Conservation (phyloP, 2,888 invertebrate species). For the Prostheceraeus crozeri region DNA sequence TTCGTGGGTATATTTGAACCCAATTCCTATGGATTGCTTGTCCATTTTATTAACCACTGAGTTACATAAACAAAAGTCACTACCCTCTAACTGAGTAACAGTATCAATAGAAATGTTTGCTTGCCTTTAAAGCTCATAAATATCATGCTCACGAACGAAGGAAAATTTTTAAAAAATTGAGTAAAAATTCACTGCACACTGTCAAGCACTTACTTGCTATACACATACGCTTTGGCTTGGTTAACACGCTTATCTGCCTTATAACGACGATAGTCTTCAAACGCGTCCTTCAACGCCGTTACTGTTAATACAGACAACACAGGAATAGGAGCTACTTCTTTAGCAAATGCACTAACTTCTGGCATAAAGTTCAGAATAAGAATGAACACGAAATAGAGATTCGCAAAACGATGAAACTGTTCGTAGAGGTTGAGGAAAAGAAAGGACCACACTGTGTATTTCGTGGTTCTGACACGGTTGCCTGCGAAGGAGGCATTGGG, state of each 20-base stretch:
- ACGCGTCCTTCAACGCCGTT: slow-evolving; percentile 92
- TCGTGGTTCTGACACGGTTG: slow-evolving; percentile 66
- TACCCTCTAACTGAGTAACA: too few species aligned
- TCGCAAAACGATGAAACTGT: slow-evolving; percentile 97
- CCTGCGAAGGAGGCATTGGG: slow-evolving; percentile 22
- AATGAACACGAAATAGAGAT: slow-evolving; percentile 96
- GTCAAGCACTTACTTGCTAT: too few species aligned
- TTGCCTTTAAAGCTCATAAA: too few species aligned
- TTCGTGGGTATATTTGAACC: too few species aligned
- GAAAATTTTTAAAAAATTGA: too few species aligned
- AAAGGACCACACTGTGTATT: slow-evolving; percentile 75
- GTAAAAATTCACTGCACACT: too few species aligned
- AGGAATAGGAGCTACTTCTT: slow-evolving; percentile 93
- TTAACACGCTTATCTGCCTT: slow-evolving; percentile 87
- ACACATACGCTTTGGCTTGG: slow-evolving; percentile 81
- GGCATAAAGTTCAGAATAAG: slow-evolving; percentile 98
- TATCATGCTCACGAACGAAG: too few species aligned
- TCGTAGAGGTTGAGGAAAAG: slow-evolving; percentile 95
- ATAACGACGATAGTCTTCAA: slow-evolving; percentile 80
- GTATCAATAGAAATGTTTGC: too few species aligned
- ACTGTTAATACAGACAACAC: slow-evolving; percentile 89
- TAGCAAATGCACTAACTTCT: slow-evolving; percentile 94
- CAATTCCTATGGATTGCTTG: too few species aligned
- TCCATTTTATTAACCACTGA: too few species aligned
- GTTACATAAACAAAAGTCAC: too few species aligned